Evolutionary conservation across 1,140 invertebrate species (phyloP), one percentile per base, ranked within the genome.

Genomic region (Maconellicoccus hirsutus): DNA sequence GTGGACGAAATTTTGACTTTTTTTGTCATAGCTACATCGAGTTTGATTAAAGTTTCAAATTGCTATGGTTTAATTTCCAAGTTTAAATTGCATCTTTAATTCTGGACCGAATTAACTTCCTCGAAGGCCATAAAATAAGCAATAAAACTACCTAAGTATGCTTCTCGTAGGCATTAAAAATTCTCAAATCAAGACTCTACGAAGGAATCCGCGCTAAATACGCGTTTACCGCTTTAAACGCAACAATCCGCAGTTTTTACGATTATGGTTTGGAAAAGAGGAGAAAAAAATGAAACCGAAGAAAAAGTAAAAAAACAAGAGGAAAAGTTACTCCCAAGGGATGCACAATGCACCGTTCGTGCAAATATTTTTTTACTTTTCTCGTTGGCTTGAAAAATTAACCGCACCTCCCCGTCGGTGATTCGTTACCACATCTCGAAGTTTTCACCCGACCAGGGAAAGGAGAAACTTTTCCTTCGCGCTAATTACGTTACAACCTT

Each of bases 401-500:
- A 66, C 61, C 22, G 22, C 21, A 23, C 61, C 61, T 25, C 61
- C 25, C 25, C 22, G 21, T 26, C 25, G 7, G 21, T 66, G 22
- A 26, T 66, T 66, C 61, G 61, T 66, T 66, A 66, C 61, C 61
- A 66, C 61, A 25, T 66, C 25, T 66, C 21, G 61, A 66, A 66
- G 61, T 66, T 66, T 66, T 66, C 25, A n/a, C n/a, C 16, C 25
- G 25, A 66, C 21, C 22, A 66, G 22, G 25, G 25, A 66, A 66
- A 66, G n/a, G 21, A 26, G 61, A 66, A 66, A 66, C 61, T 66
- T 66, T 66, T 66, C 8, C 61, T 66, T 66, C 61, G 61, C 61
- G 61, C 61, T 66, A 66, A 66, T 66, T 66, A 66, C 61, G 61
- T 66, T 66, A 66, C 61, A 66, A 66, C 61, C 61, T 25, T 52